These are phyloP conservation scores for Tenthredo notha DNA, from an alignment of 2,888 invertebrate species.

Conservation along the genomic window DNA sequence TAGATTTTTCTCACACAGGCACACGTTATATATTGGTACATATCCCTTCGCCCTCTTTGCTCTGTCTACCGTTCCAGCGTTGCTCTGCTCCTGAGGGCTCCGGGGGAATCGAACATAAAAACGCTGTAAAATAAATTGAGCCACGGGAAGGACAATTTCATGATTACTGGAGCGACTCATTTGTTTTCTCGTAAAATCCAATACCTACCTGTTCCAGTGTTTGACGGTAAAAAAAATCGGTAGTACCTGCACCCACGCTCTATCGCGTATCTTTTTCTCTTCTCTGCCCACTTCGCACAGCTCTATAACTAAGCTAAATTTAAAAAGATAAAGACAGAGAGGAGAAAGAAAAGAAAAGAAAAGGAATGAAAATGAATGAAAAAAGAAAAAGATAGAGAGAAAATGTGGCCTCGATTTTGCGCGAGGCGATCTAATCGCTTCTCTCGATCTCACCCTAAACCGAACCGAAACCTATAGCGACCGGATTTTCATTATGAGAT, in stretches of 20 bases:
- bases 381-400: not conserved
- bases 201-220: constrained; percentile 58
- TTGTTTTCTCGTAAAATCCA: constrained; percentile 64
- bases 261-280: not conserved
- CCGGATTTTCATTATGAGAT: constrained; percentile 48
- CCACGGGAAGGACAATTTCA: constrained; percentile 53
- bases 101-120: constrained; percentile 62
- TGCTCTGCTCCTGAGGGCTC: constrained; percentile 33
- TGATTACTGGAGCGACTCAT: constrained; percentile 61
- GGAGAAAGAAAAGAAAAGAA: not conserved
- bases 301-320: constrained; percentile 52
- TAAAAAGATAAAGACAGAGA: not conserved
- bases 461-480: constrained; percentile 26
- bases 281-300: constrained; percentile 42
- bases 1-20: not conserved
- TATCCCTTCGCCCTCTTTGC: constrained; percentile 5
- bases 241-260: not conserved
- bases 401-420: not conserved
- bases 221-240: constrained; percentile 25
- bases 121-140: constrained; percentile 64
- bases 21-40: not conserved
- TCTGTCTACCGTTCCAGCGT: constrained; percentile 1
- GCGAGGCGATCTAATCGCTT: constrained; percentile 41
- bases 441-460: constrained; percentile 30
- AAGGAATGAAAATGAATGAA: not conserved